Conservation (phyloP, 2,888 invertebrate genomes). For the Agriopis aurantiaria region DNA sequence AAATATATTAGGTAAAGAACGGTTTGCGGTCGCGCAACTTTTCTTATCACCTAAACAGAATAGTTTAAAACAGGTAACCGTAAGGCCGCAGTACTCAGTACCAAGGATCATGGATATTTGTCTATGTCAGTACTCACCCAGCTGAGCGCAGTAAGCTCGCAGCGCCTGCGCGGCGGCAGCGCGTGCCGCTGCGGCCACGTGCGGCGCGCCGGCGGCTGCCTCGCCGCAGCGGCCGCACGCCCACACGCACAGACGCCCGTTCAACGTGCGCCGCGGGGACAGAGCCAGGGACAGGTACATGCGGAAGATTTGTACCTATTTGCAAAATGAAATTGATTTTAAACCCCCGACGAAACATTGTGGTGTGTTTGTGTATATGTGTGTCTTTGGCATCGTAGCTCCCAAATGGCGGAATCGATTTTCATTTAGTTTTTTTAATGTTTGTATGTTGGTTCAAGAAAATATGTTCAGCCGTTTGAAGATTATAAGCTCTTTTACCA, state of each 20-base stretch:
- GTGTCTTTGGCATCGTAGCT: too few relatives aligned
- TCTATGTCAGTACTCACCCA: constrained; percentile 87
- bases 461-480: too few relatives aligned
- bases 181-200: constrained; percentile 94
- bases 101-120: too few relatives aligned
- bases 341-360: too few relatives aligned
- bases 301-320: constrained; percentile 87
- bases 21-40: too few relatives aligned
- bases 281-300: constrained; percentile 95
- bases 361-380: too few relatives aligned
- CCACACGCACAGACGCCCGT: constrained; percentile 95
- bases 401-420: too few relatives aligned
- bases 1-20: not conserved
- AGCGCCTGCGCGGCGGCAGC: constrained; percentile 96
- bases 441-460: too few relatives aligned
- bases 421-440: too few relatives aligned
- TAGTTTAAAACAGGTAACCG: too few relatives aligned
- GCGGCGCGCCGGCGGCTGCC: constrained; percentile 92
- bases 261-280: constrained; percentile 95
- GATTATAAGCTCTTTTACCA: too few relatives aligned
- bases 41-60: too few relatives aligned
- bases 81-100: constrained; percentile 58
- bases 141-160: constrained; percentile 93
- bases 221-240: constrained; percentile 94
- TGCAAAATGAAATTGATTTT: not conserved